Conservation (phyloP, 2,113 vertebrate genomes). For the Glaucidium brasilianum region DNA sequence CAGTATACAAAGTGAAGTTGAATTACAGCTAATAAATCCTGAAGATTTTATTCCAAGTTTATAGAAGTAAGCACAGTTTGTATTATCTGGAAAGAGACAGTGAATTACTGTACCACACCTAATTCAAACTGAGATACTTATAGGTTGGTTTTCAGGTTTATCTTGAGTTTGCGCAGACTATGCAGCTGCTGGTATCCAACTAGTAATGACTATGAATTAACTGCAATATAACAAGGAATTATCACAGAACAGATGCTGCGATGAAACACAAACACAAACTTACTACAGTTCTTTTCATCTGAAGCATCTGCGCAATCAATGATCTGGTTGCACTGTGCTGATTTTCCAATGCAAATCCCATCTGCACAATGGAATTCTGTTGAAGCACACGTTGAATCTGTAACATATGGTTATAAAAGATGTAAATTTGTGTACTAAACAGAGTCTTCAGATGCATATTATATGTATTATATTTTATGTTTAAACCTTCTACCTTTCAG, state of each 20-base stretch:
- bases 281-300: constrained; percentile 95
- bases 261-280: constrained; percentile 55
- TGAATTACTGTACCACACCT: background rate
- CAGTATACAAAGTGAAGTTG: constrained; percentile 93
- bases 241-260: constrained; percentile 6
- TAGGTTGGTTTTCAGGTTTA: background rate
- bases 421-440: background rate
- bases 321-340: constrained; percentile 93
- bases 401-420: background rate
- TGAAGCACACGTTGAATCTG: constrained; percentile 85
- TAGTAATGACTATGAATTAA: background rate
- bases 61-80: constrained; percentile 90
- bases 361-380: constrained; percentile 89
- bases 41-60: constrained; percentile 91
- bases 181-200: background rate
- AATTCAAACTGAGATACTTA: background rate
- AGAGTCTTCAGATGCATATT: background rate
- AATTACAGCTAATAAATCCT: constrained; percentile 93
- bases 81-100: constrained; percentile 80
- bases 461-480: background rate
- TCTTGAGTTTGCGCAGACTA: background rate
- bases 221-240: background rate
- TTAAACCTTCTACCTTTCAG: background rate
- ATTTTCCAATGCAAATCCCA: constrained; percentile 85
- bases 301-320: constrained; percentile 93